Evolutionary conservation across 2,888 invertebrate species (phyloP).

Genomic region (Hemithea aestivaria): DNA sequence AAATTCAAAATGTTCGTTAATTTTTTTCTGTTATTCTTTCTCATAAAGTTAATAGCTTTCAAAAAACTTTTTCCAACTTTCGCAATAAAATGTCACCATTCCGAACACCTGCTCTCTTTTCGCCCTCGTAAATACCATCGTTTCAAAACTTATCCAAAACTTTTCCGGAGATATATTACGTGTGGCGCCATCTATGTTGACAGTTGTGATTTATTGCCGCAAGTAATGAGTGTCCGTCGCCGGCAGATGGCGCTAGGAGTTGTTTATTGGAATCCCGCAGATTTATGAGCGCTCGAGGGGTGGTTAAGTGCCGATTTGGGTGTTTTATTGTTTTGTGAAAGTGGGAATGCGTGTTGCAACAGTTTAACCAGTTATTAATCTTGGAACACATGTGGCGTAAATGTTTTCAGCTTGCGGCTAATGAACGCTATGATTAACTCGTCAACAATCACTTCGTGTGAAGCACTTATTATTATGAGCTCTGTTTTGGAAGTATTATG

Average conservation of each 20-base stretch:
- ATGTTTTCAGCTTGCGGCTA: constrained; percentile 1
- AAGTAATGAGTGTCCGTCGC: constrained; percentile 57
- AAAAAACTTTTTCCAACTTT: neutral
- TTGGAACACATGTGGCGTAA: constrained; percentile 16
- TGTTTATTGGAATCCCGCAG: constrained; percentile 52
- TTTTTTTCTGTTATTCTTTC: too few species aligned
- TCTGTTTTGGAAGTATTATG: too few species aligned
- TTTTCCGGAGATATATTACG: constrained; percentile 53
- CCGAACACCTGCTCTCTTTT: constrained; percentile 11
- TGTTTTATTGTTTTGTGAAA: constrained; percentile 26
- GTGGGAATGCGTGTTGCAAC: constrained; percentile 22
- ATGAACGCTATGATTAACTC: too few species aligned
- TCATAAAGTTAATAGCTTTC: too few species aligned
- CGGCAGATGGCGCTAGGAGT: constrained; percentile 42
- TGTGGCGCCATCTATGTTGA: constrained; percentile 63
- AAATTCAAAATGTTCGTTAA: too few species aligned
- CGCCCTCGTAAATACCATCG: constrained; percentile 12
- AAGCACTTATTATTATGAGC: too few species aligned
- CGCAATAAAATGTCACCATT: constrained; percentile 2
- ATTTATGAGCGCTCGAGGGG: constrained; percentile 42
- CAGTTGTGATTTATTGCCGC: constrained; percentile 58
- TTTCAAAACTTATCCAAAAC: constrained; percentile 48
- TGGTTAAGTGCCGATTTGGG: constrained; percentile 23
- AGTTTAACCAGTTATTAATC: constrained; percentile 13
- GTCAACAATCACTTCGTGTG: too few species aligned